phyloP scores from a whole-genome alignment of 2,888 invertebrate genomes.

The Patella pellucida region DNA sequence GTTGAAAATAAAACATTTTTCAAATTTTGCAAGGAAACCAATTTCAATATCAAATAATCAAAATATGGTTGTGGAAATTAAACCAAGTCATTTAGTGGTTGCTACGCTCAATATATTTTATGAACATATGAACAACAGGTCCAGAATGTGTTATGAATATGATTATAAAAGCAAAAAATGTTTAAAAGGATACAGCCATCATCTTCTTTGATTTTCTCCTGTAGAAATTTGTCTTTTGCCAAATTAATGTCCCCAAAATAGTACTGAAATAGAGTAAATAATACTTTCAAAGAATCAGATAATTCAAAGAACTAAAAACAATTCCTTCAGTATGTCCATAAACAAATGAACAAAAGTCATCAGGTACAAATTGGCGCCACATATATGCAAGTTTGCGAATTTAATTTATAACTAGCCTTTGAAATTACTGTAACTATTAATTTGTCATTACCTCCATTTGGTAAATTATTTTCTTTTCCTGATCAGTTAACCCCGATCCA shows the following conservation, averaged over 20 bases:
- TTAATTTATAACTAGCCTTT: too few species aligned
- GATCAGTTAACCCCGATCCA: slow-evolving; percentile 25
- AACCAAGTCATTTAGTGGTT: too few species aligned
- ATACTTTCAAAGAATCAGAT: not conserved
- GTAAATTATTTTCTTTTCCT: slow-evolving; percentile 57
- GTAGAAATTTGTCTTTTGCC: slow-evolving; percentile 92
- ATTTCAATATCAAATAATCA: not conserved
- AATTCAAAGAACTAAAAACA: not conserved
- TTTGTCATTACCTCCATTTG: slow-evolving; percentile 59
- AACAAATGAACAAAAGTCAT: too few species aligned
- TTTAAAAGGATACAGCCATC: slow-evolving; percentile 77
- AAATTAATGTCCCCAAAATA: slow-evolving; percentile 93
- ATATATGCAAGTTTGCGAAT: not conserved
- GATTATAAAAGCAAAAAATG: too few species aligned
- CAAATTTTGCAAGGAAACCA: not conserved
- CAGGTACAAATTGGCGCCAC: not conserved
- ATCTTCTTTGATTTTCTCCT: slow-evolving; percentile 85
- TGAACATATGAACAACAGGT: not conserved
- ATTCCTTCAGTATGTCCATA: too few species aligned
- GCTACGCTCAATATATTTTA: too few species aligned
- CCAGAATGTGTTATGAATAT: not conserved
- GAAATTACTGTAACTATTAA: too few species aligned
- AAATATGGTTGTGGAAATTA: too few species aligned
- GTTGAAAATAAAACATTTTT: not conserved
- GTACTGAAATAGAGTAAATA: slow-evolving; percentile 73